These are phyloP conservation scores for Cherax destructor DNA, from an alignment of 1,140 invertebrate species.

Conservation along the genomic window DNA sequence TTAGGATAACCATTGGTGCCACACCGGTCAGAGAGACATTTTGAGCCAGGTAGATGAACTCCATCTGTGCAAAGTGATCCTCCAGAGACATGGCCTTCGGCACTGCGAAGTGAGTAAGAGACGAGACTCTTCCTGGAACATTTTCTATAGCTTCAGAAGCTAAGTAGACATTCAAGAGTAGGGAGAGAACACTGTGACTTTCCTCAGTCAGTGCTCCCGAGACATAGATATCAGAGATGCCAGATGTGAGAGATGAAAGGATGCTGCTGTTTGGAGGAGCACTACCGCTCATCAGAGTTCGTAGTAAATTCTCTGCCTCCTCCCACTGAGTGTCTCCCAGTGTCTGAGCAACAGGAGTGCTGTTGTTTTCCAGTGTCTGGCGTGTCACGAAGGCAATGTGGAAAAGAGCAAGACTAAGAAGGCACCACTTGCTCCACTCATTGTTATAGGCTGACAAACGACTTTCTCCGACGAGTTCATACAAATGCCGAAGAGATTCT, in stretches of 20 bases:
- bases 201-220: slow-evolving; percentile 46
- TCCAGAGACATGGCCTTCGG: slow-evolving; percentile 34
- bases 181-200: slow-evolving; percentile 37
- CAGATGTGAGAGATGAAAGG: slow-evolving; percentile 18
- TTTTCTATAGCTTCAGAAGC: slow-evolving; percentile 51
- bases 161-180: slow-evolving; percentile 37
- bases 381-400: slow-evolving; percentile 67
- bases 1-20: slow-evolving; percentile 52
- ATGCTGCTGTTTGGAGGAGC: slow-evolving; percentile 20
- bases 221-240: slow-evolving; percentile 32
- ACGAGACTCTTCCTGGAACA: slow-evolving; percentile 50
- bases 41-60: slow-evolving; percentile 57
- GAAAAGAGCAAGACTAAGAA: slow-evolving; percentile 62
- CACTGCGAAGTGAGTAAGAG: slow-evolving; percentile 53
- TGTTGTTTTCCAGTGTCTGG: slow-evolving; percentile 54
- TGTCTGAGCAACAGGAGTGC: slow-evolving; percentile 32
- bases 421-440: slow-evolving; percentile 65
- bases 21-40: slow-evolving; percentile 55
- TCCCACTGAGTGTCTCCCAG: slow-evolving; percentile 66
- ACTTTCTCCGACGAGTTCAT: slow-evolving; percentile 63
- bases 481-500: slow-evolving; percentile 59
- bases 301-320: slow-evolving; percentile 56
- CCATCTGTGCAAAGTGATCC: slow-evolving; percentile 48
- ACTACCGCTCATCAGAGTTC: slow-evolving; percentile 32
- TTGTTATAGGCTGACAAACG: slow-evolving; percentile 49